A percentile compares a stretch with the other conserved stretches of the same genome.
These are phyloP conservation scores for Damaliscus lunatus DNA, from an alignment of 2,113 vertebrate genomes.

Conservation along the genomic window DNA sequence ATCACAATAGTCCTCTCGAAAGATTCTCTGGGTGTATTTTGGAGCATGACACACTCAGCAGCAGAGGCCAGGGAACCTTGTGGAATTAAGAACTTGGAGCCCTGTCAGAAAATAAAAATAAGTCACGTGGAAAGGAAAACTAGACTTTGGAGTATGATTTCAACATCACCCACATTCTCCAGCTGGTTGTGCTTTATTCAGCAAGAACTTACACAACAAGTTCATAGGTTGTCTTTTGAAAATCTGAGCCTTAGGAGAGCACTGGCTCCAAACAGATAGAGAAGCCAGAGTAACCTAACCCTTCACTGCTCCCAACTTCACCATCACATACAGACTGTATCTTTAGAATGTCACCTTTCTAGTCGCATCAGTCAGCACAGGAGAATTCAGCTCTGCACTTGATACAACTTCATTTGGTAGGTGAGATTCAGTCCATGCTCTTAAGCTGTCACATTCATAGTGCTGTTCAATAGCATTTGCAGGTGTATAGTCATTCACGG, in stretches of 20 bases:
- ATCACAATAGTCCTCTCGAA: slow-evolving; percentile 93
- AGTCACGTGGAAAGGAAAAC: slow-evolving; percentile 18
- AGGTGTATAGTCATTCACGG: slow-evolving; percentile 51
- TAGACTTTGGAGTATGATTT: slow-evolving; percentile 62
- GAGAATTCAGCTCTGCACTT: slow-evolving; percentile 44
- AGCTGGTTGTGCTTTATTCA: neutral
- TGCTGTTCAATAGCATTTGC: slow-evolving; percentile 59
- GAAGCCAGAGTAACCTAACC: neutral
- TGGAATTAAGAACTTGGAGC: slow-evolving; percentile 75
- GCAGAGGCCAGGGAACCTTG: slow-evolving; percentile 70
- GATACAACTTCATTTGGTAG: slow-evolving; percentile 29
- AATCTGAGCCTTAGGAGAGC: neutral
- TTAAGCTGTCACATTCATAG: slow-evolving; percentile 57
- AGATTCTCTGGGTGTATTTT: slow-evolving; percentile 75
- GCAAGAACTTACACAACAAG: slow-evolving; percentile 45
- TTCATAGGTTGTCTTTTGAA: slow-evolving; percentile 23
- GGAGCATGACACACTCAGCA: slow-evolving; percentile 44
- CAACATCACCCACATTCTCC: neutral
- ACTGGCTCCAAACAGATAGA: neutral
- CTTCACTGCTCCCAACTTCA: neutral
- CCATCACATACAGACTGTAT: rapidly evolving
- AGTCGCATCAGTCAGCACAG: slow-evolving; percentile 25
- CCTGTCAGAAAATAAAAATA: slow-evolving; percentile 76
- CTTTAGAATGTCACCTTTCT: slow-evolving; percentile 67
- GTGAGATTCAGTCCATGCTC: slow-evolving; percentile 62